Base-by-base conservation (phyloP, 2,888 invertebrate genomes). In the Latrodectus hesperus region DNA sequence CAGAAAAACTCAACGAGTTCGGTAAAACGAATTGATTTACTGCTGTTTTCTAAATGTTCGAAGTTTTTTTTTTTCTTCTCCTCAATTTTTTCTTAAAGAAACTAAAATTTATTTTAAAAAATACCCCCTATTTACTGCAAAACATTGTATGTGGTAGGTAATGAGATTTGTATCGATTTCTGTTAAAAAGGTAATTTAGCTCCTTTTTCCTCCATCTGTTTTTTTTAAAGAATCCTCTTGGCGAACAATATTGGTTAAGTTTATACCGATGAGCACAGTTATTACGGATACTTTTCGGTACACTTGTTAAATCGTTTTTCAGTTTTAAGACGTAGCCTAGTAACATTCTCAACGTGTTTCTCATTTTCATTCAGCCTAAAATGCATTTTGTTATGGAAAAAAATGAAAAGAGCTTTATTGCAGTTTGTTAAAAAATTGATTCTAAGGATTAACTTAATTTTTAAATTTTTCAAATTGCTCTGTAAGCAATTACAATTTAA, bases 131-230 rank as follows among this genome's bases (percentile, higher is more conserved):
- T 60, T 60, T 60, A 16, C n/a, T 60, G 14, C 12, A 14, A 16
- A 60, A n/a, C 60, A 16, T 12, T 60, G 60, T 81, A 81, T 74
- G 74, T 55, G n/a, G 65, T 52, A 26, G 73, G 73, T 81, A 81
- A 81, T 81, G 81, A 81, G 81, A 74, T 81, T 81, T 81, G 73
- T 74, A 81, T 81, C 73, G 81, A 81, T 81, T 81, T 81, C 73
- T 81, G 67, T 81, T 73, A 51, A n/a, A 51, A 53, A 26, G 65
- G 74, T 81, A 81, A 81, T 81, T 81, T 67, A 65, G 81, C 73
- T 81, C 64, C 74, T 67, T 60, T 60, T 60, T n/a, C 4, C 12
- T n/a, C n/a, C n/a, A 60, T 60, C 12, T 60, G n/a, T 60, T 55
- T 55, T 60, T 60, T 60, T 60, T 60, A 60, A 60, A 12, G 4